A percentile compares a stretch with the other conserved stretches of the same genome.
Conservation (phyloP, 2,888 invertebrate species). For the Standfussiana lucernea region DNA sequence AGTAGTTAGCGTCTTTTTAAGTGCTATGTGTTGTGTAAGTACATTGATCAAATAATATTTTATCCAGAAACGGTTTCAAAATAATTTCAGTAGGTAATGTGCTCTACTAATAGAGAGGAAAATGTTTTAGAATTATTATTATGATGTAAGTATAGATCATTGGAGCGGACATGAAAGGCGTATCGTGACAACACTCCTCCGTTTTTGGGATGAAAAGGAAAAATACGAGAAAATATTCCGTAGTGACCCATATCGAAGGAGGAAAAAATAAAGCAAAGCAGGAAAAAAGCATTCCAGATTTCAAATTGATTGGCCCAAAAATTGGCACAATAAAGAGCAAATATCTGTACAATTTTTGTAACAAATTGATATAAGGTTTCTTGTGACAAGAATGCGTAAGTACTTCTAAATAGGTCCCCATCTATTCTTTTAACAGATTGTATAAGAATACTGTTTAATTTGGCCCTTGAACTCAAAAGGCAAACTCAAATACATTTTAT, state of each 20-base stretch:
- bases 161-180: constrained; percentile 58
- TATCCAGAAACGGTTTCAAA: not conserved
- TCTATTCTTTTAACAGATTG: constrained; percentile 14
- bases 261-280: constrained; percentile 58
- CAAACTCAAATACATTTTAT: constrained; percentile 34
- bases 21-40: no score
- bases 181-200: constrained; percentile 61
- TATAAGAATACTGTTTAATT: constrained; percentile 20
- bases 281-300: constrained; percentile 62
- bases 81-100: not conserved
- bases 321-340: constrained; percentile 65
- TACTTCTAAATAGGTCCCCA: constrained; percentile 24
- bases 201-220: constrained; percentile 51
- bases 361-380: constrained; percentile 59
- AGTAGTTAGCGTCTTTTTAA: not conserved
- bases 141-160: constrained; percentile 49
- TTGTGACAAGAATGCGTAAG: constrained; percentile 39
- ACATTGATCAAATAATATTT: not conserved
- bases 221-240: constrained; percentile 56
- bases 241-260: constrained; percentile 59
- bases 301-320: constrained; percentile 64
- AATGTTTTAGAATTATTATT: constrained; percentile 55
- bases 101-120: constrained; percentile 30
- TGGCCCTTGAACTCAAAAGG: constrained; percentile 18
- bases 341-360: constrained; percentile 58